Conservation (phyloP, 2,888 invertebrate species). For the Drosophila ezoana region DNA sequence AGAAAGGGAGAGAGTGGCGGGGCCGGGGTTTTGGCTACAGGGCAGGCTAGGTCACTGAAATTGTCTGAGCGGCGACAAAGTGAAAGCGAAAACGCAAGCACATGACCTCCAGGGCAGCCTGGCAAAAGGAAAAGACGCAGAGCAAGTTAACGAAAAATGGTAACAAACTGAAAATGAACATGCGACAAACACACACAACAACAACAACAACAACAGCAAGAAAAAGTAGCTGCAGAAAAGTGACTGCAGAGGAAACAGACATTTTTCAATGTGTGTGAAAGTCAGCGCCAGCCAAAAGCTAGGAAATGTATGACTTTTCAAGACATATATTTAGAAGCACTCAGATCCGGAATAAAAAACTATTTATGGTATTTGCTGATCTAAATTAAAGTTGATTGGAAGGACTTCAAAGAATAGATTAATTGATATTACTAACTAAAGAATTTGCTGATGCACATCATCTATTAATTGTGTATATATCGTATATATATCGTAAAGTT, state of each 20-base stretch:
- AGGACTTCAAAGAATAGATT: too few relatives aligned
- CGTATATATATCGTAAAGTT: too few relatives aligned
- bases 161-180: conserved; percentile 68
- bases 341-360: background rate
- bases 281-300: background rate
- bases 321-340: background rate
- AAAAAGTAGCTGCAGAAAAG: background rate
- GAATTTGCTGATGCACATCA: too few relatives aligned
- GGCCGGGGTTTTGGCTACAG: conserved; percentile 1
- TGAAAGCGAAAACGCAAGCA: conserved; percentile 58
- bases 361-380: too few relatives aligned
- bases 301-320: background rate
- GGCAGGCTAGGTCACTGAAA: conserved; percentile 56
- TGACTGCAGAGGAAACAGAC: conserved; percentile 13
- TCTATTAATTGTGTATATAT: too few relatives aligned
- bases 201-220: conserved; percentile 4
- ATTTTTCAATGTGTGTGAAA: conserved; percentile 10
- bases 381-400: too few relatives aligned
- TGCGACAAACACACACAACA: conserved; percentile 35
- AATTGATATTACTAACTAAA: too few relatives aligned
- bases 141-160: conserved; percentile 40
- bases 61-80: conserved; percentile 63
- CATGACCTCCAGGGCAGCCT: conserved; percentile 65
- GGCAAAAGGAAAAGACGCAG: conserved; percentile 38
- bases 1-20: background rate